phyloP scores from a whole-genome alignment of 2,113 vertebrate species.

The Phocoena phocoena region DNA sequence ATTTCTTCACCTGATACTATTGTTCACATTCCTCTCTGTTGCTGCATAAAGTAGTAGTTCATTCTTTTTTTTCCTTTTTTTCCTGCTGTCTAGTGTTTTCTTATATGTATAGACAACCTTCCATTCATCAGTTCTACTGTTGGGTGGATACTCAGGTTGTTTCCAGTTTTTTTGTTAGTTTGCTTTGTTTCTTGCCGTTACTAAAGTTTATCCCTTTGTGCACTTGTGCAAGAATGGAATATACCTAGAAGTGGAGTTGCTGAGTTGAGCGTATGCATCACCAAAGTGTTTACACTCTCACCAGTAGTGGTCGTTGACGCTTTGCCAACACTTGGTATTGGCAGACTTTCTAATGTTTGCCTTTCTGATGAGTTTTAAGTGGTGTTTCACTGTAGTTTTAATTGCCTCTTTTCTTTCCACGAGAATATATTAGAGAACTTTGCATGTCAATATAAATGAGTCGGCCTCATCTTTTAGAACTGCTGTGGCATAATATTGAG shows the following conservation, averaged over 20 bases:
- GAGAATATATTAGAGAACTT: not conserved
- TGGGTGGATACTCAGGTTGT: not conserved
- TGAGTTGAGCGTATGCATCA: not conserved
- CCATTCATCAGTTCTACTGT: not conserved
- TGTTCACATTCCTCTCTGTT: not conserved
- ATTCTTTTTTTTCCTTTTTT: not conserved
- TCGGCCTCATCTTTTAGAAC: not conserved
- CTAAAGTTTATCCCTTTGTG: not conserved
- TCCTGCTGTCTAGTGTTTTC: fast-evolving
- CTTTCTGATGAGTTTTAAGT: not conserved
- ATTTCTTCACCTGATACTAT: not conserved
- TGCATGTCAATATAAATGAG: not conserved
- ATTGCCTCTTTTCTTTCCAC: not conserved
- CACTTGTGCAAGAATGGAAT: not conserved
- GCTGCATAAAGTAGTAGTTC: not conserved
- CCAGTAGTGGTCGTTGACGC: fast-evolving
- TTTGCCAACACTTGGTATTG: not conserved
- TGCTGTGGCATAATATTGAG: fast-evolving
- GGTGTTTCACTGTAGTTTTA: not conserved
- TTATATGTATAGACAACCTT: not conserved
- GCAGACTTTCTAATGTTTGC: not conserved
- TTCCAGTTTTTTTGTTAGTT: not conserved
- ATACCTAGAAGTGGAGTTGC: not conserved
- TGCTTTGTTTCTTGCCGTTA: not conserved
- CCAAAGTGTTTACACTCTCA: fast-evolving